Conservation (phyloP, 2,113 vertebrate species). For the Caranx melampygus region DNA sequence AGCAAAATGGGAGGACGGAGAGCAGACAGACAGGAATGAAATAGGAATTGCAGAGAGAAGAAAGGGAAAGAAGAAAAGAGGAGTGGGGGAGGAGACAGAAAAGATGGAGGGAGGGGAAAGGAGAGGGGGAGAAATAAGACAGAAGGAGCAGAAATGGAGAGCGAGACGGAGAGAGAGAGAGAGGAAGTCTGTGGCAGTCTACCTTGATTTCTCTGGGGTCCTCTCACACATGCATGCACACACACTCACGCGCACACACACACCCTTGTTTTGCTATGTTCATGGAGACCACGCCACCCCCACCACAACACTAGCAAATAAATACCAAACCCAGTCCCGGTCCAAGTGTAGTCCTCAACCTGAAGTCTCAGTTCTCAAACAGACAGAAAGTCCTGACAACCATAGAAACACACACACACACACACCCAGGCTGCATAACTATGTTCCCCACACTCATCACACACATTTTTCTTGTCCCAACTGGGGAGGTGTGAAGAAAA, state of each 20-base stretch:
- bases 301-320: no score
- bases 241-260: conserved; percentile 3
- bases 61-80: background rate
- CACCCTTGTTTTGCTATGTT: no score
- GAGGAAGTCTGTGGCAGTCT: conserved; percentile 52
- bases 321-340: no score
- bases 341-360: no score
- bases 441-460: no score
- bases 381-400: no score
- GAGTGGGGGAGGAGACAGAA: background rate
- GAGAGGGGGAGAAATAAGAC: background rate
- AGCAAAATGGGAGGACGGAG: background rate
- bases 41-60: background rate
- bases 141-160: conserved; percentile 14
- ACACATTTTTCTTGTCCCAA: no score
- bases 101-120: background rate
- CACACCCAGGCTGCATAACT: no score
- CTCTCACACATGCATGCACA: background rate
- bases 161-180: conserved; percentile 6
- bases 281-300: no score
- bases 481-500: no score
- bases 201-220: conserved; percentile 54
- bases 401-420: no score
- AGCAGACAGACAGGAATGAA: background rate
- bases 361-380: no score